These are phyloP conservation scores for Tolypeutes matacus DNA, from an alignment of 2,797 vertebrate genomes.

Conservation along the genomic window DNA sequence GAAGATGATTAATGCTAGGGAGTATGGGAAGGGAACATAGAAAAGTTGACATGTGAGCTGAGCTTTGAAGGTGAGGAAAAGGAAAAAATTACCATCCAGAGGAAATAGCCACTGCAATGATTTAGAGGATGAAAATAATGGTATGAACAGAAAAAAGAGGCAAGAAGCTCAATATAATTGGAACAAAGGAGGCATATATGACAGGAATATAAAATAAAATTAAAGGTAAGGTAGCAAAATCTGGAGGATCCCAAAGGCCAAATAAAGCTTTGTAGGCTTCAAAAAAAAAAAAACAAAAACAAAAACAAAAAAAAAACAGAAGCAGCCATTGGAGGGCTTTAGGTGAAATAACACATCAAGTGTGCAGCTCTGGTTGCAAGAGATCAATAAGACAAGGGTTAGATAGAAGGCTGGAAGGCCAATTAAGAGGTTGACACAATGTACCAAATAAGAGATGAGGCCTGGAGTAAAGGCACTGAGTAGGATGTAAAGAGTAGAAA, in stretches of 20 bases:
- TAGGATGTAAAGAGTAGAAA: background rate
- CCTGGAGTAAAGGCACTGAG: background rate
- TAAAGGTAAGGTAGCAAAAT: background rate
- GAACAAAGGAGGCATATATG: background rate
- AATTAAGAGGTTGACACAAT: background rate
- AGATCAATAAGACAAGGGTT: background rate
- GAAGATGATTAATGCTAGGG: background rate
- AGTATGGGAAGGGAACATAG: background rate
- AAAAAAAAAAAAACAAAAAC: too few relatives aligned
- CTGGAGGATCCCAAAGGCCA: slow-evolving; percentile 6
- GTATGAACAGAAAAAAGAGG: slow-evolving; percentile 35
- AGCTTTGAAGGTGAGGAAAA: slow-evolving; percentile 7
- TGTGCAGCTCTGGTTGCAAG: background rate
- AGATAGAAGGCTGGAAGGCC: background rate
- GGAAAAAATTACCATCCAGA: background rate
- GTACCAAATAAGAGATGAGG: background rate
- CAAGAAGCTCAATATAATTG: background rate
- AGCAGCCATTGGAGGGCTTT: background rate
- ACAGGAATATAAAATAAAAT: slow-evolving; percentile 7
- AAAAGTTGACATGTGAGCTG: slow-evolving; percentile 57
- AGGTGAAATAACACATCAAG: background rate
- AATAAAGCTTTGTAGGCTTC: background rate
- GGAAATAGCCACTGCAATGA: slow-evolving; percentile 26
- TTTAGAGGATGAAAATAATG: slow-evolving; percentile 42
- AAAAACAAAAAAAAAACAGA: background rate